Base-by-base conservation (phyloP, 1,140 invertebrate genomes). In the Monomorium pharaonis region DNA sequence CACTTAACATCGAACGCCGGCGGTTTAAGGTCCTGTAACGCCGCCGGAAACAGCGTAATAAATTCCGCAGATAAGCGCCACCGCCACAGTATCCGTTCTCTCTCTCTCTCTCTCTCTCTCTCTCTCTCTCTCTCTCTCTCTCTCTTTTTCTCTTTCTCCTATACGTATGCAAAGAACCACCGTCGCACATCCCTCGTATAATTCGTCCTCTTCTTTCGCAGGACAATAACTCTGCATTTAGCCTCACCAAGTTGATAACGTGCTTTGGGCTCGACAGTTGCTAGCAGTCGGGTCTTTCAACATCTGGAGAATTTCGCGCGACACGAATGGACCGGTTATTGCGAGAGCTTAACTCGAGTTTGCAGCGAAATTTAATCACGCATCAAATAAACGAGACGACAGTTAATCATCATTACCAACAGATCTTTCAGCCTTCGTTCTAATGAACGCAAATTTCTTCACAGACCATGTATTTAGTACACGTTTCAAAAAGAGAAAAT, bases 1-100 rank as follows among this genome's bases (percentile, higher is more conserved):
- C 89, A 81, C 62, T 90, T 89, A 89, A 90, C 81, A 80, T 90
- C 89, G 88, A 90, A 90, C 85, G 62, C 42, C 67, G 60, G 60
- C 14, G 85, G 85, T 87, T 89, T 89, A 76, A 87, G 89, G 69
- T 70, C 69, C 37, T 72, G 58, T 70, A 85, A 90, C 80, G 77
- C 85, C 69, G 85, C 75, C 67, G 75, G 89, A 86, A 87, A 90
- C 80, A 37, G 88, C 56, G 60, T 69, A 90, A 90, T 90, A 90
- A 90, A 90, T 90, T 90, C 44, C 33, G 47, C 47, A 67, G 89
- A 89, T 89, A 89, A 90, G 85, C 78, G 74, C 88, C 69, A 88
- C 86, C 72, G 58, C 56, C 56, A 12, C 81, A 86, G 83, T 84
- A 54, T 84, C 72, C 84, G 58, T 70, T 88, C 44, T 51, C 14